Base-by-base conservation (phyloP, 1,140 invertebrate species). In the Bombus difficillimus region DNA sequence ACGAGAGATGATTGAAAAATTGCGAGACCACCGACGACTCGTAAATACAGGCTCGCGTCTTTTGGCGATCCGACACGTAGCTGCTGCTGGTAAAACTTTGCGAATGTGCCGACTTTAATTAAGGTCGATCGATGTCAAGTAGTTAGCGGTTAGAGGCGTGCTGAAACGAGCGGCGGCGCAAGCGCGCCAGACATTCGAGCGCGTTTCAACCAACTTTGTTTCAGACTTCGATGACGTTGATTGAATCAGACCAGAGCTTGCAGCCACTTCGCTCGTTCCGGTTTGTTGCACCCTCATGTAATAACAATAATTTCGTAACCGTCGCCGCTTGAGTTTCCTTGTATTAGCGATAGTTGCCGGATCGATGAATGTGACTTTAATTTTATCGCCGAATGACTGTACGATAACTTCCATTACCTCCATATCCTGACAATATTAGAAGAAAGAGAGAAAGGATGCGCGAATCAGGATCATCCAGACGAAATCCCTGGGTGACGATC, bases 51-150 rank as follows among this genome's bases (percentile, higher is more conserved):
- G 25, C 37, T 39, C 1, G 37, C 4, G 37, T 77, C 43, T 37
- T 62, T 77, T 62, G 22, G n/a, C 1, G 25, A 28, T 39, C 28
- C 3, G 34, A 28, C 34, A 10, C 62, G 64, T 69, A 66, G 39
- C 13, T 18, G 28, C 64, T 18, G 64, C 15, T 41, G 43, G 64
- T 80, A 85, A 85, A 85, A 85, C 68, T 85, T 85, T 13, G 83
- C 76, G 76, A 85, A 73, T 85, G 77, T 85, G 83, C 77, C 68
- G 83, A 85, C 83, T 80, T 85, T 85, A 85, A 85, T 85, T 85
- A 85, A 85, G 83, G 83, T 85, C 76, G 83, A 85, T 85, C 83
- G 83, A 85, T 85, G 83, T 79, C 68, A 85, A 85, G 83, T 85
- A 85, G 83, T 85, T 80, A 79, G 83, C 62, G 68, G 83, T 85